Percentiles rank a stretch among this genome's conserved stretches.
These are phyloP conservation scores for Acipenser ruthenus DNA, from an alignment of 2,797 vertebrate genomes.

Conservation along the genomic window DNA sequence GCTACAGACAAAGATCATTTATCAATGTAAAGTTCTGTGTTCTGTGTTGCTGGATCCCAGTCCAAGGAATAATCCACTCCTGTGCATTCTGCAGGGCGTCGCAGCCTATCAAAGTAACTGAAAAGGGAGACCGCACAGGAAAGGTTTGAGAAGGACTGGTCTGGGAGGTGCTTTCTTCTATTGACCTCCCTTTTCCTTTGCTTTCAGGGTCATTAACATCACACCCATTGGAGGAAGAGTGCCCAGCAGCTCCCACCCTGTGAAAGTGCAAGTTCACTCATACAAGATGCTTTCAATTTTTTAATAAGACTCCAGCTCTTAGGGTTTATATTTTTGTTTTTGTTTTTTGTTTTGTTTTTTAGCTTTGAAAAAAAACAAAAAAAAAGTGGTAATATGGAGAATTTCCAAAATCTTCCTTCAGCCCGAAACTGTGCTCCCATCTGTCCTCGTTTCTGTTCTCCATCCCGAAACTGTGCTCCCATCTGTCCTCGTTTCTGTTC, in stretches of 20 bases:
- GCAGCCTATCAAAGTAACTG: too few species aligned
- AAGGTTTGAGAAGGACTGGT: too few species aligned
- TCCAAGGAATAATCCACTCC: too few species aligned
- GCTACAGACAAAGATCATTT: too few species aligned
- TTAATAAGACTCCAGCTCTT: slow-evolving; percentile 22
- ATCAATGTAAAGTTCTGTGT: too few species aligned
- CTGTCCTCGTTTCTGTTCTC: too few species aligned
- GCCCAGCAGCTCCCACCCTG: slow-evolving; percentile 44
- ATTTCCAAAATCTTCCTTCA: slow-evolving; percentile 48
- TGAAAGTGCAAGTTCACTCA: slow-evolving; percentile 41
- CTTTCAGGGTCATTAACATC: slow-evolving; percentile 48
- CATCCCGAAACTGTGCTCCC: too few species aligned
- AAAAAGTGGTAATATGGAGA: slow-evolving; percentile 67
- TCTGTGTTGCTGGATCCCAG: too few species aligned
- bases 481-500: too few species aligned
- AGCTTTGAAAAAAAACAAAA: slow-evolving; percentile 65
- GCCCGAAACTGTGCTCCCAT: background rate
- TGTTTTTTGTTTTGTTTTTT: slow-evolving; percentile 29
- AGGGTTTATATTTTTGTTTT: slow-evolving; percentile 18
- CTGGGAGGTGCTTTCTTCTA: too few species aligned
- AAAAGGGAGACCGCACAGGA: too few species aligned
- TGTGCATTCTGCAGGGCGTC: too few species aligned
- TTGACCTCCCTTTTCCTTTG: slow-evolving; percentile 24
- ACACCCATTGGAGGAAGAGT: slow-evolving; percentile 36
- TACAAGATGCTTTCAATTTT: slow-evolving; percentile 26